These are phyloP conservation scores for Mobula birostris DNA, from an alignment of 2,113 vertebrate species.

Conservation along the genomic window DNA sequence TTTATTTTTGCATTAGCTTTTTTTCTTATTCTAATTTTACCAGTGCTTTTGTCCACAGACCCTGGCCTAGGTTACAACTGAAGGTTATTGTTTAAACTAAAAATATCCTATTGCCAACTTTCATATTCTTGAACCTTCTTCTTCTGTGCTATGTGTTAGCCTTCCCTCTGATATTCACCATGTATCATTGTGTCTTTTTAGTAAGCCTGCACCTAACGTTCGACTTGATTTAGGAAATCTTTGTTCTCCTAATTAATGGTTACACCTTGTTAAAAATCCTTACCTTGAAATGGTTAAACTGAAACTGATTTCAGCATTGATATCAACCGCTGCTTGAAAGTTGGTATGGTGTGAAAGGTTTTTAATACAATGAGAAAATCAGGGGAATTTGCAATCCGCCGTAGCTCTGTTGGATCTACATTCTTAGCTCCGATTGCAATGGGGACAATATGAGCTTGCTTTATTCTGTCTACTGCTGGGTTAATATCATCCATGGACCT, in stretches of 20 bases:
- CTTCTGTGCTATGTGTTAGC: background rate
- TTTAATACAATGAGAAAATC: conserved; percentile 39
- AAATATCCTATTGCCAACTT: background rate
- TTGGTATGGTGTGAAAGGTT: conserved; percentile 42
- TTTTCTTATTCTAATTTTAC: background rate
- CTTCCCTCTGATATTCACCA: background rate
- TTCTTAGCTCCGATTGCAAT: conserved; percentile 45
- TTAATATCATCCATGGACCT: conserved; percentile 45
- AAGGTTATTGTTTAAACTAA: background rate
- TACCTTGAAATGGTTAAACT: conserved; percentile 12
- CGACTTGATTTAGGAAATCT: background rate
- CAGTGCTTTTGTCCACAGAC: too few relatives aligned
- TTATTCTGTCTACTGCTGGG: conserved; percentile 40
- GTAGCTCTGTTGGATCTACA: conserved; percentile 43
- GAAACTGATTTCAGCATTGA: conserved; percentile 7
- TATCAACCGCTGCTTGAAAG: conserved; percentile 43
- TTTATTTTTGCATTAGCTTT: background rate
- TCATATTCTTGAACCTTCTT: background rate
- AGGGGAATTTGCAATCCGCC: conserved; percentile 40
- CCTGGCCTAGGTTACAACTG: background rate
- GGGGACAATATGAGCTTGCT: conserved; percentile 42
- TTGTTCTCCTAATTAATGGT: background rate
- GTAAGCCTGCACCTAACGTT: background rate
- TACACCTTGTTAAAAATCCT: background rate
- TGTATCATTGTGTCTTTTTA: background rate